These are phyloP conservation scores for Helicorthomorpha holstii DNA, from an alignment of 1,140 invertebrate species.

Conservation along the genomic window DNA sequence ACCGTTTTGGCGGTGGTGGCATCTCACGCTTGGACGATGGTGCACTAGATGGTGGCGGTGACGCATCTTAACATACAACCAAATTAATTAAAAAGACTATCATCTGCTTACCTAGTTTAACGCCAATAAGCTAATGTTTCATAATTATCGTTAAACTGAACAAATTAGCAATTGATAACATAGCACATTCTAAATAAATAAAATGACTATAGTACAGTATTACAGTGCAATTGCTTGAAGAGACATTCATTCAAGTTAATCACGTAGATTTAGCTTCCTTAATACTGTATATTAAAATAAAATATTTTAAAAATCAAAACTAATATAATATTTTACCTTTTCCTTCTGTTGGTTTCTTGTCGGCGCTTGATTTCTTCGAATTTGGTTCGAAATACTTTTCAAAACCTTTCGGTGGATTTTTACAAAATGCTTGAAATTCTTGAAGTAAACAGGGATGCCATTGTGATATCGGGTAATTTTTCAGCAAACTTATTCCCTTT, in stretches of 20 bases:
- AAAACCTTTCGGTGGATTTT: conserved; percentile 72
- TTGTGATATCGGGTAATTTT: conserved; percentile 14
- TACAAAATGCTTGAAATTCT: conserved; percentile 38
- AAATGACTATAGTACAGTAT: background rate
- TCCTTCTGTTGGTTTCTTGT: conserved; percentile 22
- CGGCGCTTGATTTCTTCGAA: conserved; percentile 11
- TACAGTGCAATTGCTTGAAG: too few species aligned
- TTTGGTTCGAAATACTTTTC: conserved; percentile 72
- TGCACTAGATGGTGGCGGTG: conserved; percentile 13
- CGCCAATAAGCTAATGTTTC: conserved; percentile 15
- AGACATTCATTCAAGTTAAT: too few species aligned
- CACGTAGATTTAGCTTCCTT: too few species aligned
- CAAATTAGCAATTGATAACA: too few species aligned
- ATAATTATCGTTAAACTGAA: too few species aligned
- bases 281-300: too few species aligned
- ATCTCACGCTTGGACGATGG: too few species aligned
- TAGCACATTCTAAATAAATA: background rate
- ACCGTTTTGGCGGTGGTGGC: conserved; percentile 18
- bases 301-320: background rate
- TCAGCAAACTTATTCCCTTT: conserved; percentile 14
- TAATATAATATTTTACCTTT: conserved; percentile 14
- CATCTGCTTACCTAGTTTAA: too few species aligned
- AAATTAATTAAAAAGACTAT: conserved; percentile 19
- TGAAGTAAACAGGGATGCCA: conserved; percentile 28
- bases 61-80: conserved; percentile 23